Evolutionary conservation across 1,140 invertebrate genomes (phyloP).

Genomic region (Lysiphlebus fabarum): DNA sequence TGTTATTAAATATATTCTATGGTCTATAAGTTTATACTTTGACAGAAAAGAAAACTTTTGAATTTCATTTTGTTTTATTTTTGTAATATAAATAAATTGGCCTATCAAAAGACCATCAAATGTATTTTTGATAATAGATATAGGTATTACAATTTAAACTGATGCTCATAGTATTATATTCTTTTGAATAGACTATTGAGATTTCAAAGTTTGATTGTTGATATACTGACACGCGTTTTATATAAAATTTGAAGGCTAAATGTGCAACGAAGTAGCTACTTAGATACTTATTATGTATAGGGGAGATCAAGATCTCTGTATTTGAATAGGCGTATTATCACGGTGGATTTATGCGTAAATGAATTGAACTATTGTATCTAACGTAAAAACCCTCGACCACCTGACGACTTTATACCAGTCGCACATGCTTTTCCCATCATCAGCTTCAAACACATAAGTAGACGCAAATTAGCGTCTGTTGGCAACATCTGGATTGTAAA

Average conservation of each 20-base stretch:
- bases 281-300: conserved; percentile 41
- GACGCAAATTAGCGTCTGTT: conserved; percentile 21
- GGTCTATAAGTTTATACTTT: too few species aligned
- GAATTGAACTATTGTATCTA: conserved; percentile 51
- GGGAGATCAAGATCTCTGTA: conserved; percentile 41
- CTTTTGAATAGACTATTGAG: too few species aligned
- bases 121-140: too few species aligned
- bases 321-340: conserved; percentile 52
- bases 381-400: conserved; percentile 41
- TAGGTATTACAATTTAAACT: too few species aligned
- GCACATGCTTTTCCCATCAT: neutral
- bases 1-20: too few species aligned
- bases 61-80: too few species aligned
- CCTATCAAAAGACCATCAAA: too few species aligned
- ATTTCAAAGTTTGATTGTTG: neutral
- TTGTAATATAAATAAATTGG: too few species aligned
- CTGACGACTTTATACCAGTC: conserved; percentile 35
- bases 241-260: conserved; percentile 49
- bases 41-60: too few species aligned
- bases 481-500: conserved; percentile 18
- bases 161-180: too few species aligned
- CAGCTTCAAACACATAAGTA: neutral
- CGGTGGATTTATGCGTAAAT: conserved; percentile 43
- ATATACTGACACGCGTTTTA: conserved; percentile 11
- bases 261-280: conserved; percentile 57